Conservation (phyloP, 2,113 vertebrate species). For the Reinhardtius hippoglossoides region DNA sequence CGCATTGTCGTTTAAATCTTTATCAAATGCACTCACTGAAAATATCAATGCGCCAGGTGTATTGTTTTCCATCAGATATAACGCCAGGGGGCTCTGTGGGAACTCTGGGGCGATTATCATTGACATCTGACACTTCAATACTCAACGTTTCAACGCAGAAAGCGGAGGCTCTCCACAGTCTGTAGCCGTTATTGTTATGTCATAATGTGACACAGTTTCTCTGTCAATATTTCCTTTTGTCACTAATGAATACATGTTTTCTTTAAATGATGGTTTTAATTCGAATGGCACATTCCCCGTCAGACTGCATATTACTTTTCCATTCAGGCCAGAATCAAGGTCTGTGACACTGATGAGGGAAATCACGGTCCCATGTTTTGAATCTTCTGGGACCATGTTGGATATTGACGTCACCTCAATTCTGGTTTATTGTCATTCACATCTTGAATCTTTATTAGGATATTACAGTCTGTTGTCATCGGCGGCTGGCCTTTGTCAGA, state of each 20-base stretch:
- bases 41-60: constrained; percentile 52
- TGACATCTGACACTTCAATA: constrained; percentile 74
- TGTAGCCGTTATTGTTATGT: constrained; percentile 73
- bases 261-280: constrained; percentile 72
- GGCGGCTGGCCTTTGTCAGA: constrained; percentile 64
- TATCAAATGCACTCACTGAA: constrained; percentile 66
- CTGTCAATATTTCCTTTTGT: constrained; percentile 69
- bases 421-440: constrained; percentile 85
- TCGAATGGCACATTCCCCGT: constrained; percentile 70
- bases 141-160: constrained; percentile 58
- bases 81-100: constrained; percentile 29
- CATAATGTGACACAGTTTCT: constrained; percentile 77
- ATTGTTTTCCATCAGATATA: constrained; percentile 76
- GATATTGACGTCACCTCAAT: constrained; percentile 79
- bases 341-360: constrained; percentile 76
- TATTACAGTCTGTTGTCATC: constrained; percentile 62
- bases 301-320: constrained; percentile 67
- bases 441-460: constrained; percentile 80
- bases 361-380: constrained; percentile 66
- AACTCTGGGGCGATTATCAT: constrained; percentile 75
- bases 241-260: constrained; percentile 77
- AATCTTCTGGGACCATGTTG: constrained; percentile 63
- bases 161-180: constrained; percentile 69
- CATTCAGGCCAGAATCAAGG: constrained; percentile 72
- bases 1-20: constrained; percentile 69